phyloP scores from a whole-genome alignment of 2,797 vertebrate genomes.

The Pterois miles region DNA sequence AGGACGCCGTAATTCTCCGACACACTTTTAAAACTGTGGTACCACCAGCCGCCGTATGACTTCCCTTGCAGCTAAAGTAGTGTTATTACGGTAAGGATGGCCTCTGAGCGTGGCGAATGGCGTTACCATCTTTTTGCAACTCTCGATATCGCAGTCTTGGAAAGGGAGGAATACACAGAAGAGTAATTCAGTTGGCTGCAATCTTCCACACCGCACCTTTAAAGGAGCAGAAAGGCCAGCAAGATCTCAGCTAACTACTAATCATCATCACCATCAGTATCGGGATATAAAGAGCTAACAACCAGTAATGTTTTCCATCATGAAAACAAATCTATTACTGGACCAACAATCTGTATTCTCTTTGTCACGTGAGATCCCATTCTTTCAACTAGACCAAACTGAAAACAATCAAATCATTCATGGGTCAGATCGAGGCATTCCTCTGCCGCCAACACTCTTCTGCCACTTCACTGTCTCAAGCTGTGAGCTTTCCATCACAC shows the following conservation, averaged over 20 bases:
- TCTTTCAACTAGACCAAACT: slow-evolving; percentile 45
- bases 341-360: slow-evolving; percentile 8
- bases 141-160: no score
- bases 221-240: background rate
- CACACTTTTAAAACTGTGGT: no score
- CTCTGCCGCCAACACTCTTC: slow-evolving; percentile 69
- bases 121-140: no score
- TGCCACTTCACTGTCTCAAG: slow-evolving; percentile 31
- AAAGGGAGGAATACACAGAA: no score
- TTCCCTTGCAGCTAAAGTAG: no score
- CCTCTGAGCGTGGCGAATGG: no score
- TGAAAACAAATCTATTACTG: slow-evolving; percentile 34
- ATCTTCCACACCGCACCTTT: background rate
- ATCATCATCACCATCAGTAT: background rate
- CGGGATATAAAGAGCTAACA: background rate
- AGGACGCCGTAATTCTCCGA: no score
- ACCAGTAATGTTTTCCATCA: background rate
- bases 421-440: slow-evolving; percentile 62
- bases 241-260: background rate
- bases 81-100: no score
- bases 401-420: slow-evolving; percentile 80
- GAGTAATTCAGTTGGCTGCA: no score
- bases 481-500: slow-evolving; percentile 35
- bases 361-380: slow-evolving; percentile 18
- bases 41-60: no score